Percentiles rank a stretch among this genome's conserved stretches.
Evolutionary conservation across 2,113 vertebrate species (phyloP).

Genomic region (Paramormyrops kingsleyae): DNA sequence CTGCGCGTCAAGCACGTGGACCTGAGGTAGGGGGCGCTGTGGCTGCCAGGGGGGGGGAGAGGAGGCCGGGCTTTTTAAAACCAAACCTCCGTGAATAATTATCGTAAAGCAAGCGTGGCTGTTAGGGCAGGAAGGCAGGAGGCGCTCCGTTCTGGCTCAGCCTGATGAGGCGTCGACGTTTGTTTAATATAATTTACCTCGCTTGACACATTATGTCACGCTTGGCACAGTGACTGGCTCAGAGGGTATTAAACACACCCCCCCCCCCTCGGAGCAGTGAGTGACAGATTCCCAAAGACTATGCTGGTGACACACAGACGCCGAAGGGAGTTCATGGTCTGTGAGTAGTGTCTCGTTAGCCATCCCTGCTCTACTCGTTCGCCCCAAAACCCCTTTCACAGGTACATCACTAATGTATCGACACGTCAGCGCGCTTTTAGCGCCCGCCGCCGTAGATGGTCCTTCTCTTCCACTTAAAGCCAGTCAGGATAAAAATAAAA

Average conservation of each 20-base stretch:
- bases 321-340: not conserved
- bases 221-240: not conserved
- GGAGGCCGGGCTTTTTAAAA: not conserved
- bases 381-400: not conserved
- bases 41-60: not conserved
- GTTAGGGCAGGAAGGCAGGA: not conserved
- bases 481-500: not conserved
- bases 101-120: not conserved
- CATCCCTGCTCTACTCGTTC: not conserved
- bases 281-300: not conserved
- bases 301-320: not conserved
- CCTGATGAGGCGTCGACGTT: not conserved
- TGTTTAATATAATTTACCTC: not conserved
- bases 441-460: too few species aligned
- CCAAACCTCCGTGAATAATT: not conserved
- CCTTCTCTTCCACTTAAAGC: not conserved
- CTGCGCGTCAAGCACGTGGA: conserved; percentile 87
- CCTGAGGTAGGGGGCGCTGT: conserved; percentile 65
- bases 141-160: not conserved
- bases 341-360: not conserved
- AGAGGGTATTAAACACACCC: not conserved
- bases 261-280: not conserved
- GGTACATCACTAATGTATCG: not conserved
- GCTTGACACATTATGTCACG: not conserved
- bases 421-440: not conserved